Base-by-base conservation (phyloP, 2,113 vertebrate species). In the Platanista minor region DNA sequence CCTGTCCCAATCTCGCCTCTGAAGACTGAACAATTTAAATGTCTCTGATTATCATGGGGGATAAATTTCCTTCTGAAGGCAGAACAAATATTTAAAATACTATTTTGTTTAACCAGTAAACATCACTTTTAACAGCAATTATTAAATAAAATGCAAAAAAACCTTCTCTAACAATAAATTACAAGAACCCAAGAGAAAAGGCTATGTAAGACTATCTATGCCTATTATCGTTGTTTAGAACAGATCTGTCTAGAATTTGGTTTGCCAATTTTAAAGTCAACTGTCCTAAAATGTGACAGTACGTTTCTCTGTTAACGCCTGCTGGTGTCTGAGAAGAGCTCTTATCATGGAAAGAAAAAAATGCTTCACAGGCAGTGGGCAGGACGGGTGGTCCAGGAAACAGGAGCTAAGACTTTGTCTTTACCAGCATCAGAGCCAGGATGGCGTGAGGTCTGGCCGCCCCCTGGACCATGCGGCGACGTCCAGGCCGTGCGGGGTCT, bases 391-490 rank as follows among this genome's bases (percentile, higher is more conserved):
- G 87, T 94, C 94, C 39, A 91, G 87, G 71, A 87, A 90, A 62
- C 0, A 87, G 71, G 54, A 97, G 80, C 88, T 80, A 72, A 81
- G 97, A 97, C 95, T 87, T 87, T 41, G 21, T 66, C 36, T 92
- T 39, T 8, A 92, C 82, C 20, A 96, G 87, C 91, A 95, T 96
- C 85, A 67, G 71, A 15, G 62, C 80, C 86, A 97, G n/a, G 96
- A 98, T 87, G 94, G 93, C 78, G 72, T 92, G 95, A 97, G 98
- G 95, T 89, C 92, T 92, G 80, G 49, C 33, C 6, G 2, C 6
- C 12, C 75, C 52, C 75, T 0, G 25, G 23, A 10, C 10, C 59
- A 0, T 25, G 23, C 4, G 23, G 52, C 52, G 52, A 18, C 5
- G 5, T 52, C 52, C 52, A 5, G 52, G 52, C 52, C 52, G 1